Evolutionary conservation across 2,113 vertebrate genomes (phyloP).

Genomic region (Stomatorhinus ivindoensis): DNA sequence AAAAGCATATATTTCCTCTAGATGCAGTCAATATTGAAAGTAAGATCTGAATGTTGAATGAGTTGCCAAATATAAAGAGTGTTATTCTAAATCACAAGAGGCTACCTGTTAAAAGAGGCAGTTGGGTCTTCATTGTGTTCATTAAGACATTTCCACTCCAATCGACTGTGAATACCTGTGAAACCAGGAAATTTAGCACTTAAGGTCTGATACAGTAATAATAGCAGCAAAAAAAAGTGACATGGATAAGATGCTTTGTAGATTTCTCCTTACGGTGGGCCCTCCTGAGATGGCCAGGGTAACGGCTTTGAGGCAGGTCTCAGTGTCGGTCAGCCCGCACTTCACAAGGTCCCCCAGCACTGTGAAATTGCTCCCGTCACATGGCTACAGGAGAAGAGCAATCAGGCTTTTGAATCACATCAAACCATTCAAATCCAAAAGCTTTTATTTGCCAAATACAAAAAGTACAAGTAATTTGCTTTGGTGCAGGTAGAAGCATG

Average conservation of each 20-base stretch:
- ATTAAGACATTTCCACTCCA: slow-evolving; percentile 66
- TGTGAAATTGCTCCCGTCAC: slow-evolving; percentile 48
- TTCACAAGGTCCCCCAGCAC: slow-evolving; percentile 66
- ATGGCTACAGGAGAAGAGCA: slow-evolving; percentile 45
- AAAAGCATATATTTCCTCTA: background rate
- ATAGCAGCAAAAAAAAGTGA: background rate
- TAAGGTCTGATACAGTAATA: background rate
- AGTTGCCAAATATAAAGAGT: background rate
- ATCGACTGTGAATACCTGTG: slow-evolving; percentile 66
- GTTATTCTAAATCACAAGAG: background rate
- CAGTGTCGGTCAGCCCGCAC: slow-evolving; percentile 64
- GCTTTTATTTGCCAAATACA: background rate
- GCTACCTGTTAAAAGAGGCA: slow-evolving; percentile 74
- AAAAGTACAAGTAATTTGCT: background rate
- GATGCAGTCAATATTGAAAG: background rate
- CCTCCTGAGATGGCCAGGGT: slow-evolving; percentile 53
- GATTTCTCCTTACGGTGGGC: slow-evolving; percentile 56
- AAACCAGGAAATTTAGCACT: background rate
- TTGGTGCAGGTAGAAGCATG: background rate
- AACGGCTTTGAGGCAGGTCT: slow-evolving; percentile 73
- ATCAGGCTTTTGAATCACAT: background rate
- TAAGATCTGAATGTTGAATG: background rate
- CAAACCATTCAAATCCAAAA: background rate
- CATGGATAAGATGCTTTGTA: background rate
- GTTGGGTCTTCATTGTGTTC: slow-evolving; percentile 69